Base-by-base conservation (phyloP, 1,140 invertebrate species). In the Panagrolaimus sp. region DNA sequence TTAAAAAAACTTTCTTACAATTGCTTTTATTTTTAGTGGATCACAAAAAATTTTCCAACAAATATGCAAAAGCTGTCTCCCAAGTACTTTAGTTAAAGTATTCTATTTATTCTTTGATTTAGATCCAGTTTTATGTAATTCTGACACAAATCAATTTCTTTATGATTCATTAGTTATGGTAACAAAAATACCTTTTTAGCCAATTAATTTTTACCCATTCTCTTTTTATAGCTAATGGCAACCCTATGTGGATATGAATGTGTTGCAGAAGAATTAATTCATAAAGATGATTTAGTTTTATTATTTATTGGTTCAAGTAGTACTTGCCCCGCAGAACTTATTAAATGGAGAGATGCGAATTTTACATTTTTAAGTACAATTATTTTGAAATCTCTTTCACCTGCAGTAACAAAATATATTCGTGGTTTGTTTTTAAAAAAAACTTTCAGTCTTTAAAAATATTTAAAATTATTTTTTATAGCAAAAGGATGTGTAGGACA, bases 71-170 rank as follows among this genome's bases (percentile, higher is more conserved):
- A 91, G 91, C 61, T 90, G 92, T 23, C 89, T 99, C 72, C 95
- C 96, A 45, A 97, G 93, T 68, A 98, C 96, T 42, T 86, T 99
- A 78, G 94, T 98, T 5, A 98, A 98, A 87, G 97, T 95, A 86
- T 86, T 98, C 43, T 99, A 99, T 84, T 85, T 99, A 69, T 98
- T 99, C 85, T 98, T 98, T 85, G 96, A 98, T 86, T 86, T 99
- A 57, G 93, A 95, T 47, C 89, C 90, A 85, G 89, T 92, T 64
- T 72, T 72, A 46, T 71, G 76, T 47, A 65, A 64, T 31, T 47
- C 31, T 5, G 63, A 67, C 11, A 11, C 46, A 11, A 27, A 51
- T 11, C 62, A 76, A 76, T 13, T 45, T 9, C 67, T 79, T 11
- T 77, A 80, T 23, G 78, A 76, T 38, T 64, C 73, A 13, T 31